phyloP scores from a whole-genome alignment of 2,113 vertebrate species.

The Enhydra lutris region DNA sequence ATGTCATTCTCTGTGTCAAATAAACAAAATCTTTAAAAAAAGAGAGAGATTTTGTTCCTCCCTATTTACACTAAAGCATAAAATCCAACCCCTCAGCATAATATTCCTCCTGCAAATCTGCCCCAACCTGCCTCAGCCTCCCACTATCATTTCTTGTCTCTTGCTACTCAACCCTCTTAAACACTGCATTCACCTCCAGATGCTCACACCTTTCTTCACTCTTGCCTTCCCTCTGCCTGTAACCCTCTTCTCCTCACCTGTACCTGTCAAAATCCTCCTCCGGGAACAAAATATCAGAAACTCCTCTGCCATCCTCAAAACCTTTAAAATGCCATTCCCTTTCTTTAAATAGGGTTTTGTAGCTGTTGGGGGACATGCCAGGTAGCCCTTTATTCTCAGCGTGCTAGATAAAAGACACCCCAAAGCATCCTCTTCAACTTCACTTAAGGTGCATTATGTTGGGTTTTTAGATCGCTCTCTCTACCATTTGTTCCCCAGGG shows the following conservation, averaged over 20 bases:
- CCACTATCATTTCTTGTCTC: not conserved
- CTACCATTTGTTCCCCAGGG: not conserved
- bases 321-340: not conserved
- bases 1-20: too few species aligned
- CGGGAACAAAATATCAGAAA: not conserved
- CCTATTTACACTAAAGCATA: not conserved
- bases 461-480: not conserved
- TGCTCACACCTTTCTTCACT: not conserved
- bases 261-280: not conserved
- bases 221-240: not conserved
- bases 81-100: not conserved
- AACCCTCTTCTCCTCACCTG: not conserved
- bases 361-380: not conserved
- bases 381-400: not conserved
- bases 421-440: not conserved
- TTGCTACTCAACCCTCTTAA: not conserved
- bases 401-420: not conserved
- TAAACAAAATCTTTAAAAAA: too few species aligned
- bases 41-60: not conserved
- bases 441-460: not conserved
- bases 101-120: not conserved
- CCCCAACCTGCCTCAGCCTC: not conserved
- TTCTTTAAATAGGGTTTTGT: not conserved
- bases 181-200: not conserved
- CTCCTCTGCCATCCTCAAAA: not conserved